A percentile compares a stretch with the other conserved stretches of the same genome.
These are phyloP conservation scores for Pterocles gutturalis DNA, from an alignment of 2,113 vertebrate species.

Conservation along the genomic window DNA sequence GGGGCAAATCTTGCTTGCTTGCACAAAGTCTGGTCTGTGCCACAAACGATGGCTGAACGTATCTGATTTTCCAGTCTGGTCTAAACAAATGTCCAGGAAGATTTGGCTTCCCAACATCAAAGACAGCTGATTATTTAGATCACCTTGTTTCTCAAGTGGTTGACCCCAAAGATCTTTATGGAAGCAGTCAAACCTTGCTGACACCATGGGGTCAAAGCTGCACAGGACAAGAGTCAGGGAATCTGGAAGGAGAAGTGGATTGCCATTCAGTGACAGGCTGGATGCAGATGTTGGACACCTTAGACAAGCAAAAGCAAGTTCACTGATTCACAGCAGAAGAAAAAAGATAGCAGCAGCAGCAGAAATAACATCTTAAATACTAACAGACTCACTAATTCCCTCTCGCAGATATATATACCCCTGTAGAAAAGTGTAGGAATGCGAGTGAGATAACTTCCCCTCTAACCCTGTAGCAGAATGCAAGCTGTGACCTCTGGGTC, in stretches of 20 bases:
- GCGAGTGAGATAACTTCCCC: background rate
- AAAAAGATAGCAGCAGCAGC: background rate
- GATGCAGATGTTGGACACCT: background rate
- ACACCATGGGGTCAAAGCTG: background rate
- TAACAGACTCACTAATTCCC: background rate
- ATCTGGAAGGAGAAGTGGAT: background rate
- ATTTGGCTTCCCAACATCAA: background rate
- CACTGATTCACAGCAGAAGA: background rate
- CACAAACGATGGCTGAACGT: background rate
- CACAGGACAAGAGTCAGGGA: background rate
- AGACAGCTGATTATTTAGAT: background rate
- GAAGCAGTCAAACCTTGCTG: background rate
- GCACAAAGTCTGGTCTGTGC: background rate
- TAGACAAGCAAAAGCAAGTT: background rate
- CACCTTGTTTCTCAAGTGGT: background rate
- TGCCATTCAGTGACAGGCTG: background rate
- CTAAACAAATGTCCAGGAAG: background rate
- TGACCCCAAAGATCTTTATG: background rate
- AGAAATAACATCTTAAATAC: background rate
- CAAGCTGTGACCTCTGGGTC: background rate
- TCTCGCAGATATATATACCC: background rate
- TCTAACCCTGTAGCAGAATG: background rate
- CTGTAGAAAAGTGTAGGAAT: background rate
- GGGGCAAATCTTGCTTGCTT: background rate
- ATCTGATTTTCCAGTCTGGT: background rate